Evolutionary conservation across 2,797 vertebrate species (phyloP).

Genomic region (Leptodactylus fallax): DNA sequence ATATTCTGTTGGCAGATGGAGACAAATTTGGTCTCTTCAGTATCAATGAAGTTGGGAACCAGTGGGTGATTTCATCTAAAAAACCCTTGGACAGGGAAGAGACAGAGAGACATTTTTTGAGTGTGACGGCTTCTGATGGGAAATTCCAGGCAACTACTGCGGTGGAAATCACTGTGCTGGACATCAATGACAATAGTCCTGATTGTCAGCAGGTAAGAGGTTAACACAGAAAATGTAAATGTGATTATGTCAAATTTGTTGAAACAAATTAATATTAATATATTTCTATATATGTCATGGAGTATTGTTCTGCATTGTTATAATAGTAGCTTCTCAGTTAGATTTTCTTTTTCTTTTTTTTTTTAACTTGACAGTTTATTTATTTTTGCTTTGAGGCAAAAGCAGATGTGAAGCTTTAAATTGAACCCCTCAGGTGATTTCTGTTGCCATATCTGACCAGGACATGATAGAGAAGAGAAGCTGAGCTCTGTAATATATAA

Average conservation of each 20-base stretch:
- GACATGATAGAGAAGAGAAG: no score
- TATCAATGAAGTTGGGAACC: slow-evolving; percentile 82
- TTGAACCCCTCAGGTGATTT: no score
- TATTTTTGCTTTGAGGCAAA: no score
- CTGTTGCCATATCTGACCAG: no score
- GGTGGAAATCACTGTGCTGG: slow-evolving; percentile 90
- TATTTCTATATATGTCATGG: no score
- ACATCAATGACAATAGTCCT: slow-evolving; percentile 96
- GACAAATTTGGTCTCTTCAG: slow-evolving; percentile 89
- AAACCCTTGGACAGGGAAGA: slow-evolving; percentile 89
- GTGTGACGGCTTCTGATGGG: slow-evolving; percentile 90
- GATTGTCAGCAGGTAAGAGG: slow-evolving; percentile 89
- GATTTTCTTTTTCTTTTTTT: not conserved
- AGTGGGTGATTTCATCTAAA: slow-evolving; percentile 89
- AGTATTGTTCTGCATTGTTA: not conserved
- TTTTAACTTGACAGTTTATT: no score
- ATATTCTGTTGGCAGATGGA: slow-evolving; percentile 79
- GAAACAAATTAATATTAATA: no score
- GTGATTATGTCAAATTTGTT: not conserved
- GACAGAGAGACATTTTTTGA: slow-evolving; percentile 84
- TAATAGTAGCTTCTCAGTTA: not conserved
- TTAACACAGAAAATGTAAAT: not conserved
- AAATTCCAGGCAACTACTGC: slow-evolving; percentile 86
- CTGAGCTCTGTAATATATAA: no score
- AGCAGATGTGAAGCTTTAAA: no score